Evolutionary conservation across 2,113 vertebrate species (phyloP).

Genomic region (Strix uralensis): DNA sequence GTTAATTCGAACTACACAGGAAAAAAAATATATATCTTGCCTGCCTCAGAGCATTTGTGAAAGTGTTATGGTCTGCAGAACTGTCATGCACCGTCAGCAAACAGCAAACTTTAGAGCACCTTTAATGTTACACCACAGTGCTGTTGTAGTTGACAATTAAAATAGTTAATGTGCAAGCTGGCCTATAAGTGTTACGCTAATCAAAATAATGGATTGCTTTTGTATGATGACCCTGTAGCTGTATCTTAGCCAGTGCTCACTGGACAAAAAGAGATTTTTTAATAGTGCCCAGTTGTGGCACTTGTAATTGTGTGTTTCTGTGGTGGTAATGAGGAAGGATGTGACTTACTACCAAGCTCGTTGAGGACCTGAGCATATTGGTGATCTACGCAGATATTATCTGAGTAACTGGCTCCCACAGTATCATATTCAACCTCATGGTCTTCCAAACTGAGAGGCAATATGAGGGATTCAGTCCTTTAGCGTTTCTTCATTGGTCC

Average conservation of each 20-base stretch:
- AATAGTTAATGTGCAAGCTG: slow-evolving; percentile 39
- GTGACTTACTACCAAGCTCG: background rate
- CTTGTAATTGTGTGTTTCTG: background rate
- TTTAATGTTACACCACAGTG: slow-evolving; percentile 59
- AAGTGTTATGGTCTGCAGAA: slow-evolving; percentile 45
- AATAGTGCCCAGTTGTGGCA: background rate
- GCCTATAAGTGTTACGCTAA: slow-evolving; percentile 20
- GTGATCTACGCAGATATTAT: background rate
- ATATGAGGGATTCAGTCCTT: background rate
- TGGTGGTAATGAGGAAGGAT: background rate
- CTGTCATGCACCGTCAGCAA: slow-evolving; percentile 42
- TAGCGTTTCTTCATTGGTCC: background rate
- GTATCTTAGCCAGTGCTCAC: background rate
- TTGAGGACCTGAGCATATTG: background rate
- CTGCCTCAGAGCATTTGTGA: slow-evolving; percentile 17
- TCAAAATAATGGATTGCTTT: slow-evolving; percentile 38
- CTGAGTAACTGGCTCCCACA: background rate
- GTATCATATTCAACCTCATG: background rate
- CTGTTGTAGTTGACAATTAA: slow-evolving; percentile 59
- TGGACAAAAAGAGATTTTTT: background rate
- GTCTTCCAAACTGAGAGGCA: background rate
- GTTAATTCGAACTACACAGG: background rate
- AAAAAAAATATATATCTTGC: background rate
- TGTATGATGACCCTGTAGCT: background rate
- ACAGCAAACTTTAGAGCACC: slow-evolving; percentile 16